Conservation (phyloP, 2,888 invertebrate species). For the Chrysodeixis includens region DNA sequence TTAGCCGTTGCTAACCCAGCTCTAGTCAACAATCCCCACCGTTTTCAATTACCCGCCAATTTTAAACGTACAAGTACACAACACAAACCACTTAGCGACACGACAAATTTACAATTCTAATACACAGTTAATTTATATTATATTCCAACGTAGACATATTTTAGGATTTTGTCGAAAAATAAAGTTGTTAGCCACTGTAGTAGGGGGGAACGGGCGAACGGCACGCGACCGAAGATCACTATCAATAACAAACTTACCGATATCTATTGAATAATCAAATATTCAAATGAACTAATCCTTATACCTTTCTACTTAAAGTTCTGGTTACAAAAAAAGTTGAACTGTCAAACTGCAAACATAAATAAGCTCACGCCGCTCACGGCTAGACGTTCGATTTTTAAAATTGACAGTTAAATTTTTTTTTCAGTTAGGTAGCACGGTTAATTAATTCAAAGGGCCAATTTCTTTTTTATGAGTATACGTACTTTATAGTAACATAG, state of each 20-base stretch:
- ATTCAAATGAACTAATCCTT: conserved; percentile 62
- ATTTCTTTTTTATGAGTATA: conserved; percentile 22
- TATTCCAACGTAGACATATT: conserved; percentile 70
- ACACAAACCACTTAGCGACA: conserved; percentile 68
- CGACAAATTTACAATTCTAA: conserved; percentile 81
- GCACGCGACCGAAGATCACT: conserved; percentile 82
- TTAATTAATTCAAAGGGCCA: conserved; percentile 46
- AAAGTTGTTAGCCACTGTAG: conserved; percentile 79
- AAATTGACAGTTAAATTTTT: conserved; percentile 50
- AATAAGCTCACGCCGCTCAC: conserved; percentile 52
- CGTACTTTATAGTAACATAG: not conserved
- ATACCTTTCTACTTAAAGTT: conserved; percentile 43
- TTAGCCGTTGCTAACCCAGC: conserved; percentile 1
- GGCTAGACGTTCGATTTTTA: conserved; percentile 74
- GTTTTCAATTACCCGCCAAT: conserved; percentile 58
- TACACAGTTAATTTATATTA: conserved; percentile 78
- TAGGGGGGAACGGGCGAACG: conserved; percentile 71
- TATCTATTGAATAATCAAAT: conserved; percentile 64
- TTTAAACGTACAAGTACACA: conserved; percentile 60
- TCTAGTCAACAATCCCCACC: conserved; percentile 35
- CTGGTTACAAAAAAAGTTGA: conserved; percentile 14
- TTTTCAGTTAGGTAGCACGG: conserved; percentile 11
- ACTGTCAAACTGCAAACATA: conserved; percentile 38
- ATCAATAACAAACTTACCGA: conserved; percentile 76
- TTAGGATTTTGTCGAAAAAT: conserved; percentile 79